Base-by-base conservation (phyloP, 1,140 invertebrate genomes). In the Nephotettix cincticeps region DNA sequence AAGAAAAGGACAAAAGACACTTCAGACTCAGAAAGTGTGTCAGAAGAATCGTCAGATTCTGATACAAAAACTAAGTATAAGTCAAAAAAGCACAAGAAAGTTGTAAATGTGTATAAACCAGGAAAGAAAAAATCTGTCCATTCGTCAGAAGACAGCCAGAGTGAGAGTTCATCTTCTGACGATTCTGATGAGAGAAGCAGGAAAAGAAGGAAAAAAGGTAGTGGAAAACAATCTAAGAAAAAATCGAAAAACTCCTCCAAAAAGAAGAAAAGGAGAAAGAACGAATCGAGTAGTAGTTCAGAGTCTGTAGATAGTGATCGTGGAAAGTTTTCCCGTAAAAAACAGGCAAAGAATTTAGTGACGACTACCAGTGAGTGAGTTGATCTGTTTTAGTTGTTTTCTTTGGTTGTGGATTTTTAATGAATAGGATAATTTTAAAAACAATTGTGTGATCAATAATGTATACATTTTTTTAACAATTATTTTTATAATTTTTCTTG, bases 1-100 rank as follows among this genome's bases (percentile, higher is more conserved):
- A 75, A 75, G 47, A 68, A 67, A 54, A 45, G 56, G n/a, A 61
- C 56, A 61, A 61, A 70, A 29, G 58, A 69, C 28, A 65, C 70
- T 54, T 71, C 72, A 19, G 71, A 73, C 45, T 71, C 69, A 28
- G 69, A 69, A 29, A 74, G 70, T 36, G 43, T 27, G 29, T 61
- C 65, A 58, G 71, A 72, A 14, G 68, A 58, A 17, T 70, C 66
- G 54, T 71, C 70, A 23, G 56, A 71, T 40, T 70, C 69, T 25
- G 68, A 69, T 58, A 21, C 56, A 11, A 61, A 61, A 29, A 25
- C 58, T 14, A 75, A 70, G 29, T 56, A 29, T 3, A 74, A 73
- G 71, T 65, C 19, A 19, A 40, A 45, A 17, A 72, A 74, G 65
- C 61, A 72, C 9, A 76, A 76, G 65, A 75, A 72, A 68, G 71